Evolutionary conservation across 2,888 invertebrate genomes (phyloP).

Genomic region (Carpatolechia fugitivella): DNA sequence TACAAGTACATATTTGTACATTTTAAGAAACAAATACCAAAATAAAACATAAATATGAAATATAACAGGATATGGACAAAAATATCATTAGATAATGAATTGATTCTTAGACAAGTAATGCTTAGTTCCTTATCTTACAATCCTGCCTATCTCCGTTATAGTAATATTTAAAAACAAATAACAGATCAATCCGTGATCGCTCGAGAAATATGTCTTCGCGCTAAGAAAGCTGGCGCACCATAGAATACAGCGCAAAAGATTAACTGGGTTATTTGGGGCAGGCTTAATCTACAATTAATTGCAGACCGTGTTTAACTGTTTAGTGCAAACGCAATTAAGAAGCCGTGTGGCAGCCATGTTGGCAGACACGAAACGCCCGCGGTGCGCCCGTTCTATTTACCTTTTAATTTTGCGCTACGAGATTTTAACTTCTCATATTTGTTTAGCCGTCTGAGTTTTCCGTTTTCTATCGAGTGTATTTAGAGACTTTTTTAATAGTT

Average conservation of each 20-base stretch:
- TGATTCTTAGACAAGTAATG: too few species aligned
- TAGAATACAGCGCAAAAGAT: conserved; percentile 8
- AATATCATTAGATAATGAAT: too few species aligned
- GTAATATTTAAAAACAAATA: too few species aligned
- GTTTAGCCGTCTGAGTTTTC: neutral
- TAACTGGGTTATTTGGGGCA: conserved; percentile 14
- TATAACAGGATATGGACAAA: too few species aligned
- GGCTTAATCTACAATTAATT: conserved; percentile 54
- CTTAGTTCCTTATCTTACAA: too few species aligned
- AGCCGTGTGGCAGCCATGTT: conserved; percentile 41
- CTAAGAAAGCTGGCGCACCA: neutral
- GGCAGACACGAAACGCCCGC: conserved; percentile 27
- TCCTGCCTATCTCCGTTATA: too few species aligned
- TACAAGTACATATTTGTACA: too few species aligned
- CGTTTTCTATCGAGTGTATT: neutral
- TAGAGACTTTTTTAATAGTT: neutral
- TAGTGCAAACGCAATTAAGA: conserved; percentile 55
- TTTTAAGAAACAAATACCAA: too few species aligned
- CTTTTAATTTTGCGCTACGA: conserved; percentile 19
- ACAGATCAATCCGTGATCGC: too few species aligned
- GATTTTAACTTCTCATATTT: conserved; percentile 13
- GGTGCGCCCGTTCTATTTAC: conserved; percentile 16
- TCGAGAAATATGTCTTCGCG: too few species aligned
- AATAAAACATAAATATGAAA: too few species aligned
- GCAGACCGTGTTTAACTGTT: conserved; percentile 43